Conservation (phyloP, 2,888 invertebrate genomes). For the Andrena minutula region DNA sequence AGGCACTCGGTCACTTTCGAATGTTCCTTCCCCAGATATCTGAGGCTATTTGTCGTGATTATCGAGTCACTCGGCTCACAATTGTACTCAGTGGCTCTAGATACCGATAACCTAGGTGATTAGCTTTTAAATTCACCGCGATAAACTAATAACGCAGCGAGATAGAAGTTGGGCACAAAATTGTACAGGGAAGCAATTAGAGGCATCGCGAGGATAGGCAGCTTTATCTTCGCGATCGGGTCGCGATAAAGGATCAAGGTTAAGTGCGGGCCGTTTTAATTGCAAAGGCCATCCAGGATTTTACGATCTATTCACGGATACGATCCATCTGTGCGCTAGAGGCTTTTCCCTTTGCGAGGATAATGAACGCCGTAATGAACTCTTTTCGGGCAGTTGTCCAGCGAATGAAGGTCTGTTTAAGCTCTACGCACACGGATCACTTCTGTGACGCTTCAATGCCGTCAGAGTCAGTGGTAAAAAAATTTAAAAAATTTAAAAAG, state of each 20-base stretch:
- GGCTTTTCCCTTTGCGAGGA: constrained; percentile 2
- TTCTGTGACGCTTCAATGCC: too few relatives aligned
- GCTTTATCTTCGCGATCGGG: constrained; percentile 22
- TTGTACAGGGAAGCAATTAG: constrained; percentile 27
- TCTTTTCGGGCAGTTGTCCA: constrained; percentile 1
- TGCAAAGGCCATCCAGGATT: constrained; percentile 24
- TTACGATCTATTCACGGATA: constrained; percentile 14
- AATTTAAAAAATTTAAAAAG: too few relatives aligned
- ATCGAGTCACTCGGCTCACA: too few relatives aligned
- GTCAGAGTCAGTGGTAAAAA: too few relatives aligned
- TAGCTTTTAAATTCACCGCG: too few relatives aligned
- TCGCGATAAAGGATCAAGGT: constrained; percentile 48
- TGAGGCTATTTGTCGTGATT: background rate
- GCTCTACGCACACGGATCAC: too few relatives aligned
- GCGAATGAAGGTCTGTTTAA: background rate
- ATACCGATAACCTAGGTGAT: too few relatives aligned
- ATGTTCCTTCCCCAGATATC: background rate
- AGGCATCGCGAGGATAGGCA: background rate
- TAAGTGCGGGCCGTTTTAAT: constrained; percentile 42
- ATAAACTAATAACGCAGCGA: too few relatives aligned
- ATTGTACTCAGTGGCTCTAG: too few relatives aligned
- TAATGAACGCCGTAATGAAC: constrained; percentile 18
- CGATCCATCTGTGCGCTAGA: background rate
- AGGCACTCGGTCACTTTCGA: background rate
- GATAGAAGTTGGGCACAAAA: too few relatives aligned